These are phyloP conservation scores for Astyanax mexicanus DNA, from an alignment of 2,797 vertebrate species.

Conservation along the genomic window DNA sequence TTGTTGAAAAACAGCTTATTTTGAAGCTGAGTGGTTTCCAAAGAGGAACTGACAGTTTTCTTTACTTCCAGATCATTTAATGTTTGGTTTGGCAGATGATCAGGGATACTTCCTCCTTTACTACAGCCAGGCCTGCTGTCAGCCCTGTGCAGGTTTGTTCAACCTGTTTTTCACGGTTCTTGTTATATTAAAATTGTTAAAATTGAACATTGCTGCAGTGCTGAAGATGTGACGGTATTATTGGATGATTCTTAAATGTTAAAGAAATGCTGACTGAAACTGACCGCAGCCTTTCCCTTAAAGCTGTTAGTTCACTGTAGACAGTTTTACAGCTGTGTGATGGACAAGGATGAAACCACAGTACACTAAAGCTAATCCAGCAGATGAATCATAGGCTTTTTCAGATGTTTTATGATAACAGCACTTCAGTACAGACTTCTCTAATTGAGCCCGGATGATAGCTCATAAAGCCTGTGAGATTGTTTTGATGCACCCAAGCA, in stretches of 20 bases:
- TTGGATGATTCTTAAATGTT: background rate
- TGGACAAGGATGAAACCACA: background rate
- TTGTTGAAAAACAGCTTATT: too few species aligned
- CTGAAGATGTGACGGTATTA: too few species aligned
- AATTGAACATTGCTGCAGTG: too few species aligned
- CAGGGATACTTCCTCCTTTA: too few species aligned
- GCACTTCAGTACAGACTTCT: background rate
- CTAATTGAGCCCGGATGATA: background rate
- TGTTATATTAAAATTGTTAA: too few species aligned
- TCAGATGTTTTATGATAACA: background rate
- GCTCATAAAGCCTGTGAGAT: background rate
- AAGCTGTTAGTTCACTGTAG: background rate
- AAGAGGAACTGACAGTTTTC: too few species aligned
- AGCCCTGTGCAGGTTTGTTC: background rate
- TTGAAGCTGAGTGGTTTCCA: too few species aligned
- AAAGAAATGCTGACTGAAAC: background rate
- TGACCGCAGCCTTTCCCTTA: background rate
- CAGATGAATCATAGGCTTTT: background rate
- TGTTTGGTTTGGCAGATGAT: too few species aligned
- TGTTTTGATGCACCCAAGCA: conserved; percentile 6
- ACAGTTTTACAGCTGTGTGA: background rate
- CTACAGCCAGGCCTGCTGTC: too few species aligned
- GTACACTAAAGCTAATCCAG: background rate
- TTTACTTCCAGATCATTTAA: too few species aligned
- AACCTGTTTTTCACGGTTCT: too few species aligned